A percentile compares a stretch with the other conserved stretches of the same genome.
Conservation (phyloP, 1,140 invertebrate genomes). For the Procambarus clarkii region DNA sequence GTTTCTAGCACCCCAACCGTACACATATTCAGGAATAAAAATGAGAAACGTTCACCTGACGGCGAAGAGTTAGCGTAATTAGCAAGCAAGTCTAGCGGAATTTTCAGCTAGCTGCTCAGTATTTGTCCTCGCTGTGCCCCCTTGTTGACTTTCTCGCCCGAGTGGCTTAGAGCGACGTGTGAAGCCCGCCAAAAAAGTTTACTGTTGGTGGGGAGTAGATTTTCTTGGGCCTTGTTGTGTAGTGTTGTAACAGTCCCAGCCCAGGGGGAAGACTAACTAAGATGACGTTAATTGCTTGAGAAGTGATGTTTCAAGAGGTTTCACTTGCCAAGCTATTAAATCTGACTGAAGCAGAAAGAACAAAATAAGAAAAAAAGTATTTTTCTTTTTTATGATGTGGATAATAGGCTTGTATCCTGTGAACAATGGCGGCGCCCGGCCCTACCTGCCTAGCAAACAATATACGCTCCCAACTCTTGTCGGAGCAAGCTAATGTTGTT, state of each 20-base stretch:
- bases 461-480: slow-evolving; percentile 15
- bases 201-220: slow-evolving; percentile 37
- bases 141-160: slow-evolving; percentile 67
- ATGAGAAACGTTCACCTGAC: background rate
- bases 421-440: slow-evolving; percentile 61
- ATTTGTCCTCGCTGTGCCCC: slow-evolving; percentile 64
- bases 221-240: background rate
- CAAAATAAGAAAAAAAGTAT: background rate
- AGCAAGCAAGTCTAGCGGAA: slow-evolving; percentile 63
- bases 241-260: background rate
- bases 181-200: slow-evolving; percentile 65
- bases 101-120: slow-evolving; percentile 67
- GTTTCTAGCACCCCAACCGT: background rate
- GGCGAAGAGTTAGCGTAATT: slow-evolving; percentile 65
- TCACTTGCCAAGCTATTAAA: slow-evolving; percentile 29
- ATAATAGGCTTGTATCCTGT: slow-evolving; percentile 59
- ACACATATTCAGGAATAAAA: background rate
- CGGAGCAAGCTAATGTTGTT: slow-evolving; percentile 52
- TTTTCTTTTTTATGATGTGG: slow-evolving; percentile 24
- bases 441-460: slow-evolving; percentile 58
- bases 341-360: slow-evolving; percentile 4
- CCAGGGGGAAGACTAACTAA: background rate
- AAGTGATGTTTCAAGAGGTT: slow-evolving; percentile 17
- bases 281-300: background rate
- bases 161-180: slow-evolving; percentile 65